These are phyloP conservation scores for Ptiloglossa arizonensis DNA, from an alignment of 1,140 invertebrate species.

Conservation along the genomic window DNA sequence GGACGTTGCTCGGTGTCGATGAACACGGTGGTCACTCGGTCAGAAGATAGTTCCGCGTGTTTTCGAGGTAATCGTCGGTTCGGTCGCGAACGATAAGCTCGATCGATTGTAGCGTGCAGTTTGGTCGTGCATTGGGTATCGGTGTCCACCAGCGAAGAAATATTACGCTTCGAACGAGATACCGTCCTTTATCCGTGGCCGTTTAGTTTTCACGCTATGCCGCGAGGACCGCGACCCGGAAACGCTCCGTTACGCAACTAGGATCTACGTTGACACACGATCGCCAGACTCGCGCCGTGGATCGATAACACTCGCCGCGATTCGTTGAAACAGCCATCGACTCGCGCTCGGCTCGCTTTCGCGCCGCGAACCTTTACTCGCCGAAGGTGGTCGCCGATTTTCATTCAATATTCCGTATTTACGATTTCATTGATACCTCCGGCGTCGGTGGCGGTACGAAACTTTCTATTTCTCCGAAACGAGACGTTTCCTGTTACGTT, in stretches of 20 bases:
- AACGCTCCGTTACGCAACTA: constrained; percentile 26
- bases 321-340: too few relatives aligned
- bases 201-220: constrained; percentile 29
- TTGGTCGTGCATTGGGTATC: constrained; percentile 3
- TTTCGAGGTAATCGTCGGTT: background rate
- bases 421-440: too few relatives aligned
- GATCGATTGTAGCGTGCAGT: constrained; percentile 8
- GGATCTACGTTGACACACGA: constrained; percentile 34
- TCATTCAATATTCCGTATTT: too few relatives aligned
- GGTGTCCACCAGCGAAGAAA: constrained; percentile 15
- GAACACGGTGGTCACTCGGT: too few relatives aligned
- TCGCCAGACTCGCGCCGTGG: background rate
- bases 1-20: too few relatives aligned
- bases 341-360: background rate
- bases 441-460: too few relatives aligned
- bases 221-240: constrained; percentile 31
- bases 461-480: too few relatives aligned
- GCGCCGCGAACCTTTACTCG: too few relatives aligned
- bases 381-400: too few relatives aligned
- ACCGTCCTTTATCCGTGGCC: constrained; percentile 16
- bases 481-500: too few relatives aligned
- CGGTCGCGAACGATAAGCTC: constrained; percentile 11
- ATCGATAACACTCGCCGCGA: background rate
- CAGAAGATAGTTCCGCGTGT: background rate
- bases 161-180: constrained; percentile 34